Conservation (phyloP, 2,888 invertebrate genomes). For the Polymixis lichenea region DNA sequence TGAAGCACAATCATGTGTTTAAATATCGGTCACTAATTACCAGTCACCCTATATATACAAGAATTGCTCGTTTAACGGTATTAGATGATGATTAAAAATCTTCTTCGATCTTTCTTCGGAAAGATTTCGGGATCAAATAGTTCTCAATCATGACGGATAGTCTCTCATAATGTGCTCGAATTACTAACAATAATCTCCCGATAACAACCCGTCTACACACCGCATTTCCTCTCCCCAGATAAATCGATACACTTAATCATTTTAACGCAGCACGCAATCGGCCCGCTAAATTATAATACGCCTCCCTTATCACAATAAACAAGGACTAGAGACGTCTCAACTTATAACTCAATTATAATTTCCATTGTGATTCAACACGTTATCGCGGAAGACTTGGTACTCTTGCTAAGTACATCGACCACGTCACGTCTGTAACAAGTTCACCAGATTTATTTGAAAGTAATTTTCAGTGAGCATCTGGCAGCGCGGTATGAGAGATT, state of each 20-base stretch:
- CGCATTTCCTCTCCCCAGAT: slow-evolving; percentile 15
- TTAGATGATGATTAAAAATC: not conserved
- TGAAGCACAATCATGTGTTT: no score
- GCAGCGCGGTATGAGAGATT: slow-evolving; percentile 88
- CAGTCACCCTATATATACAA: no score
- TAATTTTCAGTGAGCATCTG: slow-evolving; percentile 89
- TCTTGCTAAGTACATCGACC: slow-evolving; percentile 44
- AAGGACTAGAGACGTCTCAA: slow-evolving; percentile 57
- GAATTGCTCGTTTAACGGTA: no score
- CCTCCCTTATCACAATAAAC: slow-evolving; percentile 62
- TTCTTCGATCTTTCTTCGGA: slow-evolving; percentile 1
- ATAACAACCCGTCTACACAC: slow-evolving; percentile 17
- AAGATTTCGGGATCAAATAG: not conserved
- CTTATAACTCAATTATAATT: slow-evolving; percentile 76
- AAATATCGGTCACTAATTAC: no score
- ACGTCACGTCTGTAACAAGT: slow-evolving; percentile 77
- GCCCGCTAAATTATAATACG: slow-evolving; percentile 56
- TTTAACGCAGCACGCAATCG: slow-evolving; percentile 43
- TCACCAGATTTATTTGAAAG: slow-evolving; percentile 88
- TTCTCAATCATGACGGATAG: not conserved
- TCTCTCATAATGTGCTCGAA: not conserved
- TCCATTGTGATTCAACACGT: slow-evolving; percentile 73
- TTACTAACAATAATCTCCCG: slow-evolving; percentile 2
- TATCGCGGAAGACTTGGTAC: slow-evolving; percentile 56
- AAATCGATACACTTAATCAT: slow-evolving; percentile 60